Conservation (phyloP, 2,888 invertebrate genomes). For the Allygus modestus region DNA sequence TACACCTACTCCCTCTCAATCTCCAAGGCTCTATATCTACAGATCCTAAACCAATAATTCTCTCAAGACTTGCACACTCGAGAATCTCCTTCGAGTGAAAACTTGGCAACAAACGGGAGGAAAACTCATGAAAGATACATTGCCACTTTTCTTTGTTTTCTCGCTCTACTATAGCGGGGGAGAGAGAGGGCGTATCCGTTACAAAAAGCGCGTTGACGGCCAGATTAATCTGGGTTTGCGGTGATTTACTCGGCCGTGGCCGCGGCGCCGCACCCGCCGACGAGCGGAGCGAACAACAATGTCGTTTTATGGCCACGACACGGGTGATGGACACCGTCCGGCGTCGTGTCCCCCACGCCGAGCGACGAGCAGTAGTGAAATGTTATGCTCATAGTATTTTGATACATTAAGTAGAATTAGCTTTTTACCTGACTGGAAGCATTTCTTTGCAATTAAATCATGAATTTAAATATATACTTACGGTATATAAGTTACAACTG, state of each 20-base stretch:
- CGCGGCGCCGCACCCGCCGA: not conserved
- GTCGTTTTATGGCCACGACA: too few species aligned
- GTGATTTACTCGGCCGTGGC: conserved; percentile 23
- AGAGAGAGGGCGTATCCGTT: not conserved
- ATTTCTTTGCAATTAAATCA: too few species aligned
- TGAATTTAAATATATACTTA: too few species aligned
- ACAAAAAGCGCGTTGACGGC: conserved; percentile 43
- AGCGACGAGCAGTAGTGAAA: not conserved
- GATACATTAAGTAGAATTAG: too few species aligned
- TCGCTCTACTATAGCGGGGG: not conserved
- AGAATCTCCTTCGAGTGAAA: not conserved
- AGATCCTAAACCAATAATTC: too few species aligned
- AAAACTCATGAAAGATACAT: conserved; percentile 46
- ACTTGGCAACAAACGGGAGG: conserved; percentile 21
- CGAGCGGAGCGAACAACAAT: not conserved
- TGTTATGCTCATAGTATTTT: too few species aligned
- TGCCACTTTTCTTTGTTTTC: conserved; percentile 28
- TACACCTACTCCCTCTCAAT: too few species aligned
- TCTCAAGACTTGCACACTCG: too few species aligned
- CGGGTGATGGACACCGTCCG: not conserved
- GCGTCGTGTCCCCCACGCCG: not conserved
- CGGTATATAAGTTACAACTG: too few species aligned
- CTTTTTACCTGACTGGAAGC: too few species aligned
- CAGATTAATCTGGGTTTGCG: not conserved
- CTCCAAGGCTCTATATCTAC: too few species aligned